These are phyloP conservation scores for Heliocidaris erythrogramma DNA, from an alignment of 35 echinoderm and acorn worm species.

Conservation along the genomic window DNA sequence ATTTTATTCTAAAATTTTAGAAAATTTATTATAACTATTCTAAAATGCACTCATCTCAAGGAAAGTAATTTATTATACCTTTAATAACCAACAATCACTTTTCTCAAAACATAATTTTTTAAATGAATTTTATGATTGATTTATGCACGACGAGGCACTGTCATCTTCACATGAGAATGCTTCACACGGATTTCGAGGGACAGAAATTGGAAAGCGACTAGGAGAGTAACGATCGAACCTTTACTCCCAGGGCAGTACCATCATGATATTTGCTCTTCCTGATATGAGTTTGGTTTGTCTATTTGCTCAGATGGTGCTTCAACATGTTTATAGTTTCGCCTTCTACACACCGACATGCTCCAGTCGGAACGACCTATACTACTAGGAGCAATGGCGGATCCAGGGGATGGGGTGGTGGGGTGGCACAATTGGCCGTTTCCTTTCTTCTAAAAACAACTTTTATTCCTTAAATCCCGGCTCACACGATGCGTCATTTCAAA, in stretches of 20 bases:
- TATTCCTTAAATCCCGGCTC: too few relatives aligned
- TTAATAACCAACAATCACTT: too few relatives aligned
- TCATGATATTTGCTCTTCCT: neutral
- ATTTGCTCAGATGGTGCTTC: neutral
- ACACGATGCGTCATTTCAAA: too few relatives aligned
- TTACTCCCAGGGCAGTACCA: neutral
- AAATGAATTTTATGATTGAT: neutral
- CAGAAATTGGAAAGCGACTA: neutral
- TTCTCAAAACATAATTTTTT: too few relatives aligned
- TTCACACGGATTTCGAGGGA: neutral
- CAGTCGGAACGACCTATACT: neutral
- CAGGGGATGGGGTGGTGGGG: neutral
- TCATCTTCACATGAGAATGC: neutral
- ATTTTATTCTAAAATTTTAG: too few relatives aligned
- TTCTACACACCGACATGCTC: neutral
- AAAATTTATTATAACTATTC: too few relatives aligned
- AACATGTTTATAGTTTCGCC: constrained; percentile 10
- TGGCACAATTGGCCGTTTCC: neutral
- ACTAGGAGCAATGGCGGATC: neutral
- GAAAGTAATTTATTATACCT: too few relatives aligned
- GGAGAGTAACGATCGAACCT: neutral
- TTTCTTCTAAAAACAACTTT: neutral
- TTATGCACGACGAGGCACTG: neutral
- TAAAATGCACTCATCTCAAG: too few relatives aligned
- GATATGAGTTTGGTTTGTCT: constrained; percentile 2